Evolutionary conservation across 2,113 vertebrate species (phyloP).

Genomic region (Ptilonorhynchus violaceus): DNA sequence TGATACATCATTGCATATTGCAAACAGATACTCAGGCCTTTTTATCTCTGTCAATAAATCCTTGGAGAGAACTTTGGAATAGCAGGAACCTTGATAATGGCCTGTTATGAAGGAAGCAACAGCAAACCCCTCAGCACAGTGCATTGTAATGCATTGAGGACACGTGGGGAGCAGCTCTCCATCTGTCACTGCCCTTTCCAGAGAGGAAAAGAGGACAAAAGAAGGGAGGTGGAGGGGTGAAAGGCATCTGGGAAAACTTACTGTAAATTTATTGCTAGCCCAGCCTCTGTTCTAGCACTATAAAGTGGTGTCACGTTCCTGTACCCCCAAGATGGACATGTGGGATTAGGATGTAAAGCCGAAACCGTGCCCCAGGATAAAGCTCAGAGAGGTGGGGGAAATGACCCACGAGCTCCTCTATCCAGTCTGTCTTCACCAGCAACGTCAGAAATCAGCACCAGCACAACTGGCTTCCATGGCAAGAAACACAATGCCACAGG

Average conservation of each 20-base stretch:
- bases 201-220: background rate
- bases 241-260: background rate
- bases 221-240: background rate
- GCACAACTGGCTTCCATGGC: background rate
- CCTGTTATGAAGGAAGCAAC: background rate
- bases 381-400: background rate
- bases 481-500: background rate
- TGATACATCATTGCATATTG: background rate
- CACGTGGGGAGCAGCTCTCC: background rate
- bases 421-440: background rate
- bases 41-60: background rate
- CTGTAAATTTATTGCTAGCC: background rate
- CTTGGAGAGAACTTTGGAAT: background rate
- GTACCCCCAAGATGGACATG: background rate
- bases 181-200: background rate
- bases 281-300: background rate
- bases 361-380: background rate
- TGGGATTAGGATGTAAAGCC: background rate
- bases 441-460: background rate
- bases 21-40: background rate
- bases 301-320: fast-evolving
- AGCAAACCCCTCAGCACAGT: background rate
- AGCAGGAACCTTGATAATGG: background rate
- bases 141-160: background rate
- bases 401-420: background rate